phyloP scores from a whole-genome alignment of 1,140 invertebrate genomes.

The Atta texana region DNA sequence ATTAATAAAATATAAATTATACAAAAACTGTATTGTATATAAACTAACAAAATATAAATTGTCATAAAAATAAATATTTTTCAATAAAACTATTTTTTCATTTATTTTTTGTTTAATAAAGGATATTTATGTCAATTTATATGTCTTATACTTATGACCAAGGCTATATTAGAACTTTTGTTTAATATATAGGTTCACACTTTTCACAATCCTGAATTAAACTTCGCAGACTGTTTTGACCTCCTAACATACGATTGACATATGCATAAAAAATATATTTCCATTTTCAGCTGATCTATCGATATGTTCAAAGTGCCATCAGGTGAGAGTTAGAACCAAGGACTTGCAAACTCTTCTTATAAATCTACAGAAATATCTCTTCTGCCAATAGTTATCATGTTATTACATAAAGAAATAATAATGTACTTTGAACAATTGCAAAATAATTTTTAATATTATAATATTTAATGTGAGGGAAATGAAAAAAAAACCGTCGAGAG shows the following conservation, averaged over 20 bases:
- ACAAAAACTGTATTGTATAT: too few species aligned
- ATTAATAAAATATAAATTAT: too few species aligned
- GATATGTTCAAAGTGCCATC: background rate
- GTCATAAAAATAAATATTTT: too few species aligned
- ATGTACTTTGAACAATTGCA: background rate
- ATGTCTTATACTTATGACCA: too few species aligned
- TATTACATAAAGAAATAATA: background rate
- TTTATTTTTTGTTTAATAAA: too few species aligned
- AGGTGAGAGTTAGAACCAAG: background rate
- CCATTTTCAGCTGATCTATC: background rate
- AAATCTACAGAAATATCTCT: background rate
- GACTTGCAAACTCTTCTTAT: conserved; percentile 11
- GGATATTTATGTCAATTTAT: too few species aligned
- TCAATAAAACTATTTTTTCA: too few species aligned
- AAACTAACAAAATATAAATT: too few species aligned
- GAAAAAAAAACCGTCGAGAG: background rate
- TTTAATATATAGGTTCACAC: background rate
- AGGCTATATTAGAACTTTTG: background rate
- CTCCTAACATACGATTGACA: background rate
- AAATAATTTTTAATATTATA: background rate
- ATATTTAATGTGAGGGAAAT: background rate
- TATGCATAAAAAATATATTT: background rate
- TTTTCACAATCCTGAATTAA: background rate
- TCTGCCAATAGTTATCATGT: conserved; percentile 25
- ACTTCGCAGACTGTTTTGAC: background rate